Evolutionary conservation across 2,888 invertebrate species (phyloP).

Genomic region (Cryptus viduatorius): DNA sequence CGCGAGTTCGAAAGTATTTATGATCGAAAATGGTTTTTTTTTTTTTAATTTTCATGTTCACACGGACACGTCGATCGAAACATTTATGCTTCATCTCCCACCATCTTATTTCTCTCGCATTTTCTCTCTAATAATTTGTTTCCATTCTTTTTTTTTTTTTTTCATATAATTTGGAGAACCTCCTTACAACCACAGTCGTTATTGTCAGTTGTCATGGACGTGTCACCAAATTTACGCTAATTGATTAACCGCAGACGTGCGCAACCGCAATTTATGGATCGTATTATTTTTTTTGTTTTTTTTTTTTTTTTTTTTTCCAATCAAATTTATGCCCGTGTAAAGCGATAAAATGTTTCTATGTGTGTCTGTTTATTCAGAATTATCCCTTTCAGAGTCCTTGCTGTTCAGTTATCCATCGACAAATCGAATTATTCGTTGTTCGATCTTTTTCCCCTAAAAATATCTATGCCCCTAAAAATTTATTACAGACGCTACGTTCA

Average conservation of each 20-base stretch:
- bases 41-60: slow-evolving; percentile 39
- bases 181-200: slow-evolving; percentile 77
- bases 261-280: slow-evolving; percentile 46
- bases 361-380: background rate
- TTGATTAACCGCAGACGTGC: slow-evolving; percentile 62
- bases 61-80: slow-evolving; percentile 57
- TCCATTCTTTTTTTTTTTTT: slow-evolving; percentile 39
- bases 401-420: slow-evolving; percentile 32
- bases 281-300: slow-evolving; percentile 32
- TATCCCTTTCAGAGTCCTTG: slow-evolving; percentile 1
- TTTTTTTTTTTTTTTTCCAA: slow-evolving; percentile 39
- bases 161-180: slow-evolving; percentile 65
- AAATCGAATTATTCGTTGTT: slow-evolving; percentile 65
- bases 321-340: slow-evolving; percentile 36
- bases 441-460: slow-evolving; percentile 49
- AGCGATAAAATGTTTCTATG: slow-evolving; percentile 34
- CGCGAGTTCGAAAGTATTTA: slow-evolving; percentile 29
- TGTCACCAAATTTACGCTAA: slow-evolving; percentile 72
- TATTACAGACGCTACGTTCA: slow-evolving; percentile 39
- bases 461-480: slow-evolving; percentile 41
- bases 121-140: slow-evolving; percentile 59
- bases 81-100: slow-evolving; percentile 36
- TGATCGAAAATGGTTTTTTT: slow-evolving; percentile 35
- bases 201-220: slow-evolving; percentile 82
- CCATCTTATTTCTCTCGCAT: slow-evolving; percentile 29